A percentile compares a stretch with the other conserved stretches of the same genome.
phyloP scores from a whole-genome alignment of 2,113 vertebrate species.

The Mesitornis unicolor region DNA sequence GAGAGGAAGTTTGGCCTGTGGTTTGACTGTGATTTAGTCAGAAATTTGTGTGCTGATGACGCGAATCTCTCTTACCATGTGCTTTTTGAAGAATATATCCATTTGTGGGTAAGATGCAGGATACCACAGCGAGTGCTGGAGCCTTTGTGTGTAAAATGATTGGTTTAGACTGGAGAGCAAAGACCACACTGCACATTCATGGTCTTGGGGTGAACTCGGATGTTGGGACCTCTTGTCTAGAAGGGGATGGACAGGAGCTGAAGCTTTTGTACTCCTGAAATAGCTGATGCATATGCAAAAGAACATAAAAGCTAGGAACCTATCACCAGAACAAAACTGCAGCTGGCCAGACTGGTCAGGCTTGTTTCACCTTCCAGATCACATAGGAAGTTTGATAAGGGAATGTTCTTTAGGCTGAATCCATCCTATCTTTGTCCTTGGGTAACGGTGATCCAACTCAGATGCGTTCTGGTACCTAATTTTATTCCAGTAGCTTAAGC shows the following conservation, averaged over 20 bases:
- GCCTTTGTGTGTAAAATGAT: background rate
- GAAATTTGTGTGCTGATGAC: rapidly evolving
- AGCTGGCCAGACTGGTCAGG: background rate
- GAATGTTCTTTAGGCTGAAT: background rate
- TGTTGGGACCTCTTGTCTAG: background rate
- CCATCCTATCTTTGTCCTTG: background rate
- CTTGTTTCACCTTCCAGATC: background rate
- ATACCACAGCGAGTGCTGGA: background rate
- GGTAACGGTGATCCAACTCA: rapidly evolving
- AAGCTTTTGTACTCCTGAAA: background rate
- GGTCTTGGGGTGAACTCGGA: background rate
- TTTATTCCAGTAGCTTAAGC: background rate
- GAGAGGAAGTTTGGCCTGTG: background rate
- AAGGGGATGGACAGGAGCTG: background rate
- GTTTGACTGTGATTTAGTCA: background rate
- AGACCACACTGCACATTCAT: rapidly evolving
- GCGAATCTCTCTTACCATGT: background rate
- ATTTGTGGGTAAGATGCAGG: background rate
- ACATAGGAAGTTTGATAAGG: background rate
- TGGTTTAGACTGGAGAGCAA: background rate
- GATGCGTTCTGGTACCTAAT: background rate
- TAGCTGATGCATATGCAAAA: rapidly evolving
- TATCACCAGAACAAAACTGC: background rate
- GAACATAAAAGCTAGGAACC: background rate
- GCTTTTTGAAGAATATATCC: background rate